Evolutionary conservation across 2,888 invertebrate species (phyloP), one percentile per base, ranked within the genome.

Genomic region (Halictus quadricinctus): DNA sequence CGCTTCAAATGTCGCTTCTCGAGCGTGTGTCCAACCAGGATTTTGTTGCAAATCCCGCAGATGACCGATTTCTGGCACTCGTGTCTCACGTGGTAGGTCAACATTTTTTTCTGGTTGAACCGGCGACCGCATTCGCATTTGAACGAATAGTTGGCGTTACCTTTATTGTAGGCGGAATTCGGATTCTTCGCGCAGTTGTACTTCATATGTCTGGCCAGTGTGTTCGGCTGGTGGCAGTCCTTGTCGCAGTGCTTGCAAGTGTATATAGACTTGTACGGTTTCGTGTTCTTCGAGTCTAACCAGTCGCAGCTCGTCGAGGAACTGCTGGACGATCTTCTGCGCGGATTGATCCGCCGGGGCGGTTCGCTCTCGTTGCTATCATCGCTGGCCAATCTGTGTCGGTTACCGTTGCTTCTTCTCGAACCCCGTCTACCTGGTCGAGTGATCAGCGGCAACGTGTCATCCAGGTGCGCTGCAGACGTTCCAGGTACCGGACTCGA

Each of bases 151-250:
- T n/a, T 1, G 10, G 2, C 4, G 1, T 4, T 0, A 0, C 7
- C 0, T 2, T 4, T 25, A 1, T 66, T 48, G 18, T n/a, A 13
- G 0, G 18, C 8, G 0, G 76, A 12, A 0, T 18, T 0, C 0
- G 83, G 80, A 29, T 89, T 88, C 5, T 21, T 41, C 15, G 29
- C 0, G 25, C 89, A 89, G 8, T 29, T 79, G 10, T 15, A 6
- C 12, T n/a, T 25, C 0, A 36, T 0, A 13, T 89, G 89, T 5
- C 6, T 70, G 0, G 10, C 5, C 13, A 88, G 21, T 1, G 10
- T 0, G 1, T 0, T 12, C 0, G 7, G 0, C 0, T 8, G 6
- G 0, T 0, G 0, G 13, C 21, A 89, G 1, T 0, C 0, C 0
- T 0, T 21, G 0, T 1, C 0, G 36, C 84, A 84, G 12, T 2